A percentile compares a stretch with the other conserved stretches of the same genome.
phyloP scores from a whole-genome alignment of 1,140 invertebrate genomes.

The Trinorchestia longiramus region DNA sequence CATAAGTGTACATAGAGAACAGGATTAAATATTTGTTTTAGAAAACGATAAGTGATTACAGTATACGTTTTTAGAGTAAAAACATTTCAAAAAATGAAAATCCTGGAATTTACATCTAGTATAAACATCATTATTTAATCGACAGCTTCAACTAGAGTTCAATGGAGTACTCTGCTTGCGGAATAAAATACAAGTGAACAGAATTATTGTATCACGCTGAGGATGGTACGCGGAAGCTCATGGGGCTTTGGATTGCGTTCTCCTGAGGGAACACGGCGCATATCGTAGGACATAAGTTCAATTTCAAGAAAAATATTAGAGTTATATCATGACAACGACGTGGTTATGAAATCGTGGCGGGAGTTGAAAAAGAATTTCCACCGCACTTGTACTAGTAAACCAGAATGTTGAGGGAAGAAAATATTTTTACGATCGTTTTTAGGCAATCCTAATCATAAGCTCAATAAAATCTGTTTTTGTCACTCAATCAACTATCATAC shows the following conservation, averaged over 20 bases:
- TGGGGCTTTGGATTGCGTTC: not conserved
- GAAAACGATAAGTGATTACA: too few species aligned
- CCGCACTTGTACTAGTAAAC: not conserved
- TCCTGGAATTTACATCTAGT: too few species aligned
- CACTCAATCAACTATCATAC: too few species aligned
- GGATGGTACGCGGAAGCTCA: not conserved
- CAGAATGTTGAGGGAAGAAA: not conserved
- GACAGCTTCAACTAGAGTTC: too few species aligned
- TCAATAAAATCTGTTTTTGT: not conserved
- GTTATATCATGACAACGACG: not conserved
- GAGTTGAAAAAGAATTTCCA: not conserved
- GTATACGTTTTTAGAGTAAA: too few species aligned
- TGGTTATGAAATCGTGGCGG: not conserved
- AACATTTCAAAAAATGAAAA: too few species aligned
- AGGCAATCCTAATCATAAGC: not conserved
- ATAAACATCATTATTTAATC: too few species aligned
- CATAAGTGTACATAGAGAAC: too few species aligned
- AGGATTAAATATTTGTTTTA: too few species aligned
- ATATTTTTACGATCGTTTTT: not conserved
- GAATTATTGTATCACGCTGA: not conserved
- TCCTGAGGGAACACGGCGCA: not conserved
- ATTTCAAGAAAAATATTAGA: not conserved
- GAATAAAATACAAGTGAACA: too few species aligned
- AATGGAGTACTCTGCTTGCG: too few species aligned
- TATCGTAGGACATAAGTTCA: too few species aligned